A percentile compares a stretch with the other conserved stretches of the same genome.
Conservation (phyloP, 2,113 vertebrate species). For the Pampusana beccarii region DNA sequence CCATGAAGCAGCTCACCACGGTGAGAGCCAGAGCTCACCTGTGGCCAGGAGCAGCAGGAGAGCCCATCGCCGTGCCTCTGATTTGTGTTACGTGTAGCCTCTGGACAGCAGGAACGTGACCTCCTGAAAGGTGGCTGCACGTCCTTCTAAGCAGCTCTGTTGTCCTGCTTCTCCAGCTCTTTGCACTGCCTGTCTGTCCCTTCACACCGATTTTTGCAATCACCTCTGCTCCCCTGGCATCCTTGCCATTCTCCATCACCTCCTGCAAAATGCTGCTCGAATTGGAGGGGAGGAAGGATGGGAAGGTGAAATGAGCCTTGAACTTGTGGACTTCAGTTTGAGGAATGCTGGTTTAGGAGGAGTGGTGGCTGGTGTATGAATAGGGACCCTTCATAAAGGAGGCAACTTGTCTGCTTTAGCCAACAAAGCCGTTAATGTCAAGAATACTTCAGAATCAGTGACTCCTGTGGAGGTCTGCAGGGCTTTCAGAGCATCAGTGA, state of each 20-base stretch:
- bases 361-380: neutral
- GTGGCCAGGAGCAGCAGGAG: neutral
- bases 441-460: neutral
- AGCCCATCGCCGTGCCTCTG: rapidly evolving
- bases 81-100: neutral
- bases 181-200: neutral
- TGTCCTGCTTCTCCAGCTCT: neutral
- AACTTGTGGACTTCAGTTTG: neutral
- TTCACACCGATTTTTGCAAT: neutral
- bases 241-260: neutral
- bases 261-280: neutral
- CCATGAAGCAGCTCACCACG: neutral
- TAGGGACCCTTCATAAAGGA: neutral
- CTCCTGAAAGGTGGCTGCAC: neutral
- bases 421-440: neutral
- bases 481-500: neutral
- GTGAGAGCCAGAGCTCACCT: neutral
- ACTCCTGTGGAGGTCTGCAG: neutral
- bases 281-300: neutral
- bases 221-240: neutral
- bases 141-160: neutral
- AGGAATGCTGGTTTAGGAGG: neutral
- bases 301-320: neutral
- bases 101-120: neutral
- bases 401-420: neutral